These are phyloP conservation scores for Matsumyia berberina DNA, from an alignment of 2,888 invertebrate genomes.

Conservation along the genomic window DNA sequence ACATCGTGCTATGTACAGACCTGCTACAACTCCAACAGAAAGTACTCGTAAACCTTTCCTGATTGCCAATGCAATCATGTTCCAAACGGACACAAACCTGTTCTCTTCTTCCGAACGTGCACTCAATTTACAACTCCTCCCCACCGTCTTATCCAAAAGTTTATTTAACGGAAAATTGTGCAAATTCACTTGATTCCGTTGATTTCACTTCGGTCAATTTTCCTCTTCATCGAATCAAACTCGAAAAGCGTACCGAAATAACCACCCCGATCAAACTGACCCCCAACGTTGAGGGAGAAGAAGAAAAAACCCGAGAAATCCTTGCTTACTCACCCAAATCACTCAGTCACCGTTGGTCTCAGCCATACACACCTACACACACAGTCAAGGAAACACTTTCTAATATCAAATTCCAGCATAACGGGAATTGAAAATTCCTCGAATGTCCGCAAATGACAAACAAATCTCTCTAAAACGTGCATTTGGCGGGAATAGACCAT, in stretches of 20 bases:
- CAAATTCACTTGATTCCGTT: slow-evolving; percentile 49
- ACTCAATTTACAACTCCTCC: slow-evolving; percentile 16
- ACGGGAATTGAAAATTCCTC: slow-evolving; percentile 61
- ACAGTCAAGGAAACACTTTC: slow-evolving; percentile 32
- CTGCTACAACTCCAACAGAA: neutral
- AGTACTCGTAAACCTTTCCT: neutral
- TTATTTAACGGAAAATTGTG: slow-evolving; percentile 48
- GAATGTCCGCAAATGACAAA: slow-evolving; percentile 68
- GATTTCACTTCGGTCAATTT: slow-evolving; percentile 62
- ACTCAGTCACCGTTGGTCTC: slow-evolving; percentile 37
- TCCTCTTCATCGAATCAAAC: slow-evolving; percentile 51
- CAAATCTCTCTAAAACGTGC: slow-evolving; percentile 71
- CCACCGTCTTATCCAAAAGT: slow-evolving; percentile 18
- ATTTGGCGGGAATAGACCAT: slow-evolving; percentile 63
- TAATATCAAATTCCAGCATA: slow-evolving; percentile 52
- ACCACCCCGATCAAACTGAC: slow-evolving; percentile 27
- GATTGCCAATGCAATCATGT: slow-evolving; percentile 4
- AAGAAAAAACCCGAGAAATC: neutral
- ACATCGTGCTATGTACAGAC: no score
- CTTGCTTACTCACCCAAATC: slow-evolving; percentile 58
- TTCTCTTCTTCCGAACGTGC: neutral
- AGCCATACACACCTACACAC: neutral
- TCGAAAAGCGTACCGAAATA: slow-evolving; percentile 13
- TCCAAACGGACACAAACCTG: neutral
- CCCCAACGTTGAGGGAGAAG: neutral